Conservation (phyloP, 2,888 invertebrate species). For the Hyalella azteca region DNA sequence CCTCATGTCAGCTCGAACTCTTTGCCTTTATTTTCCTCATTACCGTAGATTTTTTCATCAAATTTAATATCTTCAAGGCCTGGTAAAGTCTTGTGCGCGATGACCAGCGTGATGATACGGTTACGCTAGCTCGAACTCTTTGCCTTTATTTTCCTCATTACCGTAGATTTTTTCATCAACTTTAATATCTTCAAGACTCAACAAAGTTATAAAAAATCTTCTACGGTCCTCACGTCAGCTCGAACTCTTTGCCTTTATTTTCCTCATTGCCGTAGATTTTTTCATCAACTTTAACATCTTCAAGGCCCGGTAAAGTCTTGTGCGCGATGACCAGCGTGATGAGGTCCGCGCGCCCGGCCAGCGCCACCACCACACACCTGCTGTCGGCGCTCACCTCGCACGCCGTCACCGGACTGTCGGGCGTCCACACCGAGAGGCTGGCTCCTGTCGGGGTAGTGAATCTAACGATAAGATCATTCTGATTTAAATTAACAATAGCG, state of each 20-base stretch:
- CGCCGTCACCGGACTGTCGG: constrained; percentile 75
- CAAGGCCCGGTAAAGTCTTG: constrained; percentile 48
- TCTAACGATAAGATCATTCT: too few relatives aligned
- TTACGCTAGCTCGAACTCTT: constrained; percentile 49
- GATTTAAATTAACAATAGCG: too few relatives aligned
- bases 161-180: background rate
- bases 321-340: constrained; percentile 68
- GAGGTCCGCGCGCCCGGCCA: constrained; percentile 72
- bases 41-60: constrained; percentile 54
- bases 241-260: constrained; percentile 58
- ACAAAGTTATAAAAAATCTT: constrained; percentile 9
- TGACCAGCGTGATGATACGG: constrained; percentile 70
- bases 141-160: constrained; percentile 25
- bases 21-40: constrained; percentile 58
- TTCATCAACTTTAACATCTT: constrained; percentile 47
- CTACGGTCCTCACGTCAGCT: constrained; percentile 13
- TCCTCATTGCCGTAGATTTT: constrained; percentile 57
- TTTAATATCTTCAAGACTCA: constrained; percentile 43
- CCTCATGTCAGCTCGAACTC: constrained; percentile 57
- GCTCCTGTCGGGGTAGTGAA: constrained; percentile 72
- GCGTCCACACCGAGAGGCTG: constrained; percentile 79
- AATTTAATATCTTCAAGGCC: constrained; percentile 46
- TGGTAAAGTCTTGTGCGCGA: constrained; percentile 58
- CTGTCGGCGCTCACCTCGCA: constrained; percentile 80
- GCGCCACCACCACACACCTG: constrained; percentile 72